phyloP scores from a whole-genome alignment of 2,888 invertebrate genomes.

The Bhutanitis thaidina region DNA sequence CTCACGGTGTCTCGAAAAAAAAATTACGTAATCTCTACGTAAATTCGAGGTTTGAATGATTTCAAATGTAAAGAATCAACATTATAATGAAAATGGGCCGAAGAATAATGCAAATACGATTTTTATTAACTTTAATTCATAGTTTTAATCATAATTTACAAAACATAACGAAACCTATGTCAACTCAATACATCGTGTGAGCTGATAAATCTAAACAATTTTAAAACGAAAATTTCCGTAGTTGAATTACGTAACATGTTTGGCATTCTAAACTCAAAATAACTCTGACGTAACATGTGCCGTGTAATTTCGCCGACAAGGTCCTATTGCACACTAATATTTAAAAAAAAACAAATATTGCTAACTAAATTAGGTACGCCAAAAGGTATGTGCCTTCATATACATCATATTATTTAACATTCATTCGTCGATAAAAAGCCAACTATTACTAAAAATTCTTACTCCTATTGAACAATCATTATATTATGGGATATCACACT shows the following conservation, averaged over 20 bases:
- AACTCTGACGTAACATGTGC: background rate
- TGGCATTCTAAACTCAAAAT: too few relatives aligned
- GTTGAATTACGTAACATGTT: background rate
- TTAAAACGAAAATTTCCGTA: background rate
- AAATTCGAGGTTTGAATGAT: too few relatives aligned
- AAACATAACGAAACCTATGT: constrained; percentile 73
- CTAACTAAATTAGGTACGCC: background rate
- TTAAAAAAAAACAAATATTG: background rate
- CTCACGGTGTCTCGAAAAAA: too few relatives aligned
- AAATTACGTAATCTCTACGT: too few relatives aligned
- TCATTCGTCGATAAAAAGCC: background rate
- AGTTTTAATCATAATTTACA: constrained; percentile 72
- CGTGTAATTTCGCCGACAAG: background rate
- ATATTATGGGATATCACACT: constrained; percentile 17
- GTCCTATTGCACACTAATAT: constrained; percentile 9
- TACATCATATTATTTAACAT: background rate
- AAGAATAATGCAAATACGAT: constrained; percentile 35
- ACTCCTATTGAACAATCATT: constrained; percentile 2
- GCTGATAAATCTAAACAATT: constrained; percentile 1
- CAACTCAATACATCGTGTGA: constrained; percentile 36
- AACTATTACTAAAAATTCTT: background rate
- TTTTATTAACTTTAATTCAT: constrained; percentile 74
- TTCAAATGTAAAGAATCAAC: too few relatives aligned
- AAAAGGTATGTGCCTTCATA: background rate
- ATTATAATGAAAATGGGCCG: too few relatives aligned